Percentiles rank a stretch among this genome's conserved stretches.
phyloP scores from a whole-genome alignment of 1,140 invertebrate species.

The Lamellibrachia luymesi region DNA sequence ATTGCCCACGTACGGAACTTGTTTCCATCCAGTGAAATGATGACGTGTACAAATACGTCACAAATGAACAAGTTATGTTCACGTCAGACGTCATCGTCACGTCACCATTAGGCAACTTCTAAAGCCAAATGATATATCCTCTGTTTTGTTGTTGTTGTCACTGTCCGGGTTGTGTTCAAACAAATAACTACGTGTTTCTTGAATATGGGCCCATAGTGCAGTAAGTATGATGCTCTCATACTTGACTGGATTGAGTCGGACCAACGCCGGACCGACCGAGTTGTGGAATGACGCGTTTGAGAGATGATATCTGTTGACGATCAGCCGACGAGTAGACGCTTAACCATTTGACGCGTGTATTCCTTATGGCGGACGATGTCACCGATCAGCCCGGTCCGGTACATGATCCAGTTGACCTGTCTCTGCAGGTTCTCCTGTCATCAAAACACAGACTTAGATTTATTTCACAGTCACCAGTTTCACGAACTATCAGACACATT shows the following conservation, averaged over 20 bases:
- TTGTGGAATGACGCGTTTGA: neutral
- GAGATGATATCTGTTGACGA: neutral
- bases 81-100: neutral
- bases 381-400: neutral
- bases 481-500: too few relatives aligned
- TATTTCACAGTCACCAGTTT: too few relatives aligned
- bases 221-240: neutral
- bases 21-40: neutral
- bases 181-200: neutral
- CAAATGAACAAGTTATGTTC: neutral
- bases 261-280: neutral
- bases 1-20: neutral
- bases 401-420: conserved; percentile 44
- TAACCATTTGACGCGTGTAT: neutral
- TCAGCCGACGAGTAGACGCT: neutral
- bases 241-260: neutral
- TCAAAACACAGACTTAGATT: too few relatives aligned
- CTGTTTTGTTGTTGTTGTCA: too few relatives aligned
- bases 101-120: neutral
- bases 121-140: too few relatives aligned
- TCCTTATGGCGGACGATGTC: neutral
- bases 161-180: too few relatives aligned
- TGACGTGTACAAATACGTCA: neutral
- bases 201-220: neutral
- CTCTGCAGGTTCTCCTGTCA: conserved; percentile 41